These are phyloP conservation scores for Deroplatys truncata DNA, from an alignment of 2,888 invertebrate species.

Conservation along the genomic window DNA sequence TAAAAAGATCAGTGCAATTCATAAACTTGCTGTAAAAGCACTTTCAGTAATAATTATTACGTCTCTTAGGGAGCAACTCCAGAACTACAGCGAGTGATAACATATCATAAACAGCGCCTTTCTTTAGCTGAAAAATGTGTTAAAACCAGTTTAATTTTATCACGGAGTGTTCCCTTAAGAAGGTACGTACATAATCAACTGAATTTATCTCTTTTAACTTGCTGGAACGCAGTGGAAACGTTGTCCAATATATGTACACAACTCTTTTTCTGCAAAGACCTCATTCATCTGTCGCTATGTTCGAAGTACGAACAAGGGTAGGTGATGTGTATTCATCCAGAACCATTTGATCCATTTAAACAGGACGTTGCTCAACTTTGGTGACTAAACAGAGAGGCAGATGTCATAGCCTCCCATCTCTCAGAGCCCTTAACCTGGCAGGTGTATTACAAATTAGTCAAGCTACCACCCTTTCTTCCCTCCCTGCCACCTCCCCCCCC, in stretches of 20 bases:
- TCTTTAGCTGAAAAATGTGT: too few species aligned
- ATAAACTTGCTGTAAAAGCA: too few species aligned
- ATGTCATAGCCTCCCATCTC: neutral
- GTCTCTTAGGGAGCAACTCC: too few species aligned
- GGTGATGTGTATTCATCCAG: neutral
- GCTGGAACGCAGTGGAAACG: too few species aligned
- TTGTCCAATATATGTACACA: neutral
- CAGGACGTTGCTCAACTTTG: neutral
- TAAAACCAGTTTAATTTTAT: too few species aligned
- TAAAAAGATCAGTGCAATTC: too few species aligned
- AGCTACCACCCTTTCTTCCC: neutral
- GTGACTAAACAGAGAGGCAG: neutral
- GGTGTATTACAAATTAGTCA: neutral
- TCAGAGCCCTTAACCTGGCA: neutral
- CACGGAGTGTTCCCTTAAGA: too few species aligned
- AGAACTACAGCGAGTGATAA: too few species aligned
- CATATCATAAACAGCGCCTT: too few species aligned
- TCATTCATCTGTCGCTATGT: neutral
- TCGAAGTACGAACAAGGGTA: neutral
- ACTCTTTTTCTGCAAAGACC: neutral
- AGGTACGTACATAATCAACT: too few species aligned
- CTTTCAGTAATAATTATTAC: too few species aligned
- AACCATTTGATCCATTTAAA: neutral
- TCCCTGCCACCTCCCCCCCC: neutral
- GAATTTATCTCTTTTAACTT: too few species aligned